These are phyloP conservation scores for Onychomys arenicola DNA, from an alignment of 2,797 vertebrate species.

Conservation along the genomic window DNA sequence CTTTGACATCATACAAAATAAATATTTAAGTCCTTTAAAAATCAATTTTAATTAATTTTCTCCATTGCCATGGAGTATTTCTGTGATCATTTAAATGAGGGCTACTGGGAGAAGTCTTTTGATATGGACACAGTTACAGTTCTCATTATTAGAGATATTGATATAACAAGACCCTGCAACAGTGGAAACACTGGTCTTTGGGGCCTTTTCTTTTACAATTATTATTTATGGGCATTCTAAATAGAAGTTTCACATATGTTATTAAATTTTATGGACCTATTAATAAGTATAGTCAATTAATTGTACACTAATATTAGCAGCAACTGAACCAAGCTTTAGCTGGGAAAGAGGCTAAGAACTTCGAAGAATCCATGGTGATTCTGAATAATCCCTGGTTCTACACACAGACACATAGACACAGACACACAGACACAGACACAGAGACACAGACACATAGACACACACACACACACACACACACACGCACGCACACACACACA, in stretches of 20 bases:
- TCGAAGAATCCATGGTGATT: not conserved
- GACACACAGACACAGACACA: not conserved
- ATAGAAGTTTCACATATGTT: not conserved
- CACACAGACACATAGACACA: not conserved
- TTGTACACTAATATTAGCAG: not conserved
- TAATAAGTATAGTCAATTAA: not conserved
- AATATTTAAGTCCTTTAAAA: not conserved
- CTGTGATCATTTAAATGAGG: not conserved
- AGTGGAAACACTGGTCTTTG: not conserved
- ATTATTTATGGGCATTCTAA: not conserved
- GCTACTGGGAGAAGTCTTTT: not conserved
- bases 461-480: not conserved
- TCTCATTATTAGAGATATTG: not conserved
- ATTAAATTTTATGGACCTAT: not conserved
- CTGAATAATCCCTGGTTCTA: not conserved
- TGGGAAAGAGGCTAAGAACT: not conserved
- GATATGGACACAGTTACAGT: too few species aligned
- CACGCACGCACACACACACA: not conserved
- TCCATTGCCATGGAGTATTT: not conserved
- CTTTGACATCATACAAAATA: constrained; percentile 12
- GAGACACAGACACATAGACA: not conserved
- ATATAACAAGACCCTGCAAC: not conserved
- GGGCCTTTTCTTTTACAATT: not conserved
- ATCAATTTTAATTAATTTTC: not conserved
- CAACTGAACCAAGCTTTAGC: not conserved